Percentiles rank a stretch among this genome's conserved stretches.
phyloP scores from a whole-genome alignment of 2,888 invertebrate species.

The Tiphia femorata region DNA sequence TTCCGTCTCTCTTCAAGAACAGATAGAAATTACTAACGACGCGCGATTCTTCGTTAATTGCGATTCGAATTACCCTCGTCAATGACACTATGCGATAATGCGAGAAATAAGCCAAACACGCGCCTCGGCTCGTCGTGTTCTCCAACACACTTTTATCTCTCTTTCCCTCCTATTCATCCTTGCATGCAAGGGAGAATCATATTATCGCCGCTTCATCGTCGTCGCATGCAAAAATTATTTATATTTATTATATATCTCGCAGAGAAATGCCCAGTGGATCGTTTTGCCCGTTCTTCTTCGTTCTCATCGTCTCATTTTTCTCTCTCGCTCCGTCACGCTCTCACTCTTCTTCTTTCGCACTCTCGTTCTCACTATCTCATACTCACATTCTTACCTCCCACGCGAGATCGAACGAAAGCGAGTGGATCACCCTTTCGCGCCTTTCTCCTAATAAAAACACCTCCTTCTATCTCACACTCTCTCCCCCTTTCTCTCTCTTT shows the following conservation, averaged over 20 bases:
- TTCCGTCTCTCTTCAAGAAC: no score
- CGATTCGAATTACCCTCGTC: slow-evolving; percentile 14
- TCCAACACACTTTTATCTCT: not conserved
- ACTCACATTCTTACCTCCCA: not conserved
- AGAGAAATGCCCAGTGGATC: slow-evolving; percentile 39
- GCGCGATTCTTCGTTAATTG: slow-evolving; percentile 19
- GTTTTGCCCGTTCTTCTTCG: slow-evolving; percentile 16
- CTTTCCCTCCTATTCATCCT: not conserved
- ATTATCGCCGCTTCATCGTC: slow-evolving; percentile 17
- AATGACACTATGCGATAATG: slow-evolving; percentile 22
- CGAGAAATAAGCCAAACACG: slow-evolving; percentile 27
- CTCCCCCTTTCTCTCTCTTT: not conserved
- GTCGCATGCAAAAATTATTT: slow-evolving; percentile 14
- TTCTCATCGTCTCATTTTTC: slow-evolving; percentile 9
- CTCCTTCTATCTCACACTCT: not conserved
- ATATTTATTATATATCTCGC: slow-evolving; percentile 7
- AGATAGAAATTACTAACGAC: slow-evolving; percentile 32
- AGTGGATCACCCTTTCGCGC: not conserved
- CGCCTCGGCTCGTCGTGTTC: no score
- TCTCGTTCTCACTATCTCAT: not conserved
- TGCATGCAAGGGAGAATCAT: not conserved
- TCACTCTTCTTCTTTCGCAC: slow-evolving; percentile 14
- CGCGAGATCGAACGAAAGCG: slow-evolving; percentile 5
- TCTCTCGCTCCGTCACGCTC: slow-evolving; percentile 14
- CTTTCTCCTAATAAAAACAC: not conserved